These are phyloP conservation scores for Styela clava DNA, from an alignment of 23 tunicate genomes.

Conservation along the genomic window DNA sequence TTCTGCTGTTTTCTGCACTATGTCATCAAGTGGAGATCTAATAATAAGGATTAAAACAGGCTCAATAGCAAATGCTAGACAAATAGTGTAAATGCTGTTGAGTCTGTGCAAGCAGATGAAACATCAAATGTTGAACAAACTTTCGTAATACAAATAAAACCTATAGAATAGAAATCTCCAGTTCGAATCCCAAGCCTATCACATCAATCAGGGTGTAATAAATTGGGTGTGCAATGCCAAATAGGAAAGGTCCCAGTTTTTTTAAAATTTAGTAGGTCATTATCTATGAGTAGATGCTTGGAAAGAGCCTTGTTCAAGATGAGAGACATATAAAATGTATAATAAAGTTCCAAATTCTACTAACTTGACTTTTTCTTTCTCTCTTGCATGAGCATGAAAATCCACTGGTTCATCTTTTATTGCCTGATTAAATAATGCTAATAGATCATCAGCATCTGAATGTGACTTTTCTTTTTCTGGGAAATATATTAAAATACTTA, in stretches of 20 bases:
- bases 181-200: too few species aligned
- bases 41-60: not conserved
- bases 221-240: too few species aligned
- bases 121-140: too few species aligned
- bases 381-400: constrained; percentile 1
- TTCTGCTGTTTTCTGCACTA: constrained; percentile 31
- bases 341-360: too few species aligned
- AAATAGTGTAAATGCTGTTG: not conserved
- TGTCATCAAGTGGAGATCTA: constrained; percentile 52
- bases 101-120: too few species aligned
- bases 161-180: not conserved
- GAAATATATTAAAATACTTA: not conserved
- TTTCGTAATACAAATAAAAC: not conserved
- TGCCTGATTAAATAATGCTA: constrained; percentile 52
- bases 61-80: not conserved
- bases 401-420: not conserved
- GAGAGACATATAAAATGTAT: too few species aligned
- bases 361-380: not conserved
- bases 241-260: too few species aligned
- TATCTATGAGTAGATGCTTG: too few species aligned
- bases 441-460: constrained; percentile 41
- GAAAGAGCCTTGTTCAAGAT: too few species aligned
- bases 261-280: too few species aligned
- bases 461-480: constrained; percentile 13
- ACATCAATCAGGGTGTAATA: too few species aligned